Percentiles rank a stretch among this genome's conserved stretches.
Conservation (phyloP, 2,113 vertebrate species). For the Ammospiza nelsoni region DNA sequence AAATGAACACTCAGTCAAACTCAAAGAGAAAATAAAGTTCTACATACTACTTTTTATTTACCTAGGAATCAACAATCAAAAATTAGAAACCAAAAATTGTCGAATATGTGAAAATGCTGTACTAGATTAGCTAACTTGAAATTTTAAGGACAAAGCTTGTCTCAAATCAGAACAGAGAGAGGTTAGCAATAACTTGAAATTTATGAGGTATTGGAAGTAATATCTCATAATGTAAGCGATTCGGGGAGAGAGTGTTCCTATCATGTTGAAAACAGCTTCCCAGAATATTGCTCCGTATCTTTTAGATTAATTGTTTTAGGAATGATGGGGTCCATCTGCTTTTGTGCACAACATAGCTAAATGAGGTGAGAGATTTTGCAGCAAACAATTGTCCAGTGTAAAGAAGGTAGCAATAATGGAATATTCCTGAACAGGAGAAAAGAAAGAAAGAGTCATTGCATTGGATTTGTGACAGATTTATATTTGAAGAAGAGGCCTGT, state of each 20-base stretch:
- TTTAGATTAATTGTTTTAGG: rapidly evolving
- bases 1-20: neutral
- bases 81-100: neutral
- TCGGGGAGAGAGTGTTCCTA: neutral
- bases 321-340: rapidly evolving
- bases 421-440: neutral
- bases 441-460: neutral
- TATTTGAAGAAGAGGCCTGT: neutral
- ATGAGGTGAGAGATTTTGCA: neutral
- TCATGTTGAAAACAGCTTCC: neutral
- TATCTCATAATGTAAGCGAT: neutral
- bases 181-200: neutral
- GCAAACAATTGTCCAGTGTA: neutral
- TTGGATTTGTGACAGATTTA: neutral
- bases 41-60: neutral
- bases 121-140: neutral
- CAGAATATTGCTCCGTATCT: neutral
- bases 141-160: neutral
- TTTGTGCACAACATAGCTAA: neutral
- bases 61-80: neutral
- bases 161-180: neutral
- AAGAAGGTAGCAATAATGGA: neutral
- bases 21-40: neutral
- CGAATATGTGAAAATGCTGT: neutral
- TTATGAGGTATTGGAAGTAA: neutral